Evolutionary conservation across 2,888 invertebrate genomes (phyloP), one percentile per base, ranked within the genome.

Genomic region (Acanthosoma haemorrhoidale): DNA sequence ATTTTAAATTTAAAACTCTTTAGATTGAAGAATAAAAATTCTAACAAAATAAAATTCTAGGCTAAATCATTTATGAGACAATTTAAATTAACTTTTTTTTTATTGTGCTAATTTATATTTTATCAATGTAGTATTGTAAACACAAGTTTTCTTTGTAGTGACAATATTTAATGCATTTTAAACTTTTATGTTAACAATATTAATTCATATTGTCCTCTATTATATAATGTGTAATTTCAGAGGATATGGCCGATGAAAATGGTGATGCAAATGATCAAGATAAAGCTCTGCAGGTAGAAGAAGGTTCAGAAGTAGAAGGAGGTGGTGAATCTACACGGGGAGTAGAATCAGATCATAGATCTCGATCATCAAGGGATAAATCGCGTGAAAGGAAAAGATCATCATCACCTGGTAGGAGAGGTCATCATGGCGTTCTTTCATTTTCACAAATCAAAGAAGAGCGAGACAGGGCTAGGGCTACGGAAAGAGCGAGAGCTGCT

Each of bases 401-500:
- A 11, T 67, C 67, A 16, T 51, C 61, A 75, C 83, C 75, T 78
- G 79, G 72, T 78, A 78, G 76, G 80, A 18, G 6, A 16, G 51
- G 57, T 36, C 70, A 51, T 4, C 21, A 61, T 31, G 89, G 89
- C 77, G 86, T 91, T 64, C 81, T 92, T 16, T 90, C 91, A 1
- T 91, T 91, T 79, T 88, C 88, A 64, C 91, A 91, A 80, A 92
- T 92, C 77, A 87, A 89, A 80, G 88, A 89, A 76, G 90, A 90
- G 79, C 85, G 90, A 29, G 90, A 90, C 76, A 83, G 86, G 36
- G 88, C 89, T 70, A 83, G 91, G 32, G 82, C 88, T 18, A 85
- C 94, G 51, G 90, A 94, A 76, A 85, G 90, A 3, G 90, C 92
- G 75, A 86, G 93, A 25, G 85, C 88, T 69, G 81, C 88, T 66